Conservation (phyloP, 2,797 vertebrate species). For the Gymnothorax javanicus region DNA sequence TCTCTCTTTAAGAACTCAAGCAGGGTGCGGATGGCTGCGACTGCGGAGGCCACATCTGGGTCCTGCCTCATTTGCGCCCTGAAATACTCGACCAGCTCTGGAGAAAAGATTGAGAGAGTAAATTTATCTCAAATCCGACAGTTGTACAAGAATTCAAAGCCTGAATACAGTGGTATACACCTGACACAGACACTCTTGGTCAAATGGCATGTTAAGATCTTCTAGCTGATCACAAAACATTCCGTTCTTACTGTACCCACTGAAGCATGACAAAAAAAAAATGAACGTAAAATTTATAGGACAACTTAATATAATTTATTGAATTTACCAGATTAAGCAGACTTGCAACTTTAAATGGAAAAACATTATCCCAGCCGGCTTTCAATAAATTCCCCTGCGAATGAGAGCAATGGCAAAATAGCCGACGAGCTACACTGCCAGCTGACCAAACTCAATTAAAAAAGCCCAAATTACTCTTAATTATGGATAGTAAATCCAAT, state of each 20-base stretch:
- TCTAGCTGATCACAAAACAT: neutral
- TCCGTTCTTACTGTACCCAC: neutral
- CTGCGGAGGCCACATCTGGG: slow-evolving; percentile 92
- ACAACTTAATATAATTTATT: neutral
- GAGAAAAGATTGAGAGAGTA: neutral
- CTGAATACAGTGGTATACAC: neutral
- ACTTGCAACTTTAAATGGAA: neutral
- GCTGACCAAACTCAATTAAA: neutral
- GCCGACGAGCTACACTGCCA: neutral
- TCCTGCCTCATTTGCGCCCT: slow-evolving; percentile 84
- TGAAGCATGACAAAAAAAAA: neutral
- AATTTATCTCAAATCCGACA: neutral
- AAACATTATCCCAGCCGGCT: too few relatives aligned
- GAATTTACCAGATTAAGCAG: neutral
- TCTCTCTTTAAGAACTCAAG: slow-evolving; percentile 91
- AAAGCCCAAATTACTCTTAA: neutral
- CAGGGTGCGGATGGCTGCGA: slow-evolving; percentile 89
- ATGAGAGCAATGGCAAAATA: neutral
- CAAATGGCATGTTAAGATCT: neutral
- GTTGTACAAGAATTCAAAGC: neutral
- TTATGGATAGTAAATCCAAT: neutral
- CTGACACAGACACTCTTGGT: neutral
- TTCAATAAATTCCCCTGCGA: neutral
- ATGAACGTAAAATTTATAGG: neutral
- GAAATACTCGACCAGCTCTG: slow-evolving; percentile 92